These are phyloP conservation scores for Numenius arquata DNA, from an alignment of 2,113 vertebrate genomes.

Conservation along the genomic window DNA sequence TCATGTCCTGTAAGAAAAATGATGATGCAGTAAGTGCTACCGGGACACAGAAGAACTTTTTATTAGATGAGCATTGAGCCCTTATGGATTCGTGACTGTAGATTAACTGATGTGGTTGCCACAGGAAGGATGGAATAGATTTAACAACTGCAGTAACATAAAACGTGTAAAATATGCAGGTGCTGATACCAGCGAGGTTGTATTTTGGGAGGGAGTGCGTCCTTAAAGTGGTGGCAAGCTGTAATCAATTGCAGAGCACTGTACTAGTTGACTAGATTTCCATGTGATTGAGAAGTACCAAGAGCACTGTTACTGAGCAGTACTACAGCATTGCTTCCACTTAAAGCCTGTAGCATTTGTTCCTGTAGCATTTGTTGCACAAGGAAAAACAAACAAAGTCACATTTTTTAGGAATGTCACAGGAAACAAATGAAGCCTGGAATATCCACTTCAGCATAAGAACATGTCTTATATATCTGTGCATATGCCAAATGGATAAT, in stretches of 20 bases:
- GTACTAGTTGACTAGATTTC: neutral
- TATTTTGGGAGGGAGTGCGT: neutral
- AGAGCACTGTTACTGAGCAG: neutral
- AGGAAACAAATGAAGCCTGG: neutral
- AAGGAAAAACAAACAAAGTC: neutral
- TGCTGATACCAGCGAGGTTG: neutral
- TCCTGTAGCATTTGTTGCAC: neutral
- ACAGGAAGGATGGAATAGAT: neutral
- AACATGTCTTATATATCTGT: neutral
- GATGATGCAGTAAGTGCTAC: constrained; percentile 55
- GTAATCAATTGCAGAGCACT: neutral
- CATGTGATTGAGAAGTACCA: neutral
- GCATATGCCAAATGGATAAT: neutral
- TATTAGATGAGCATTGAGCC: neutral
- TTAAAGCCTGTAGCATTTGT: neutral
- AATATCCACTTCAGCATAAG: neutral
- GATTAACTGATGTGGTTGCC: neutral
- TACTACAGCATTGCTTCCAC: neutral
- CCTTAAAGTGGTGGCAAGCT: neutral
- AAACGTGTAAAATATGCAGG: neutral
- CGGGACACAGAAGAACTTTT: neutral
- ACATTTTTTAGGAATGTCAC: neutral
- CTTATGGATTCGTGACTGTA: neutral
- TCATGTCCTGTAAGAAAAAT: constrained; percentile 42
- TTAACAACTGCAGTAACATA: neutral